Percentiles rank a stretch among this genome's conserved stretches.
Evolutionary conservation across 2,113 vertebrate species (phyloP).

Genomic region (Pelobates fuscus): DNA sequence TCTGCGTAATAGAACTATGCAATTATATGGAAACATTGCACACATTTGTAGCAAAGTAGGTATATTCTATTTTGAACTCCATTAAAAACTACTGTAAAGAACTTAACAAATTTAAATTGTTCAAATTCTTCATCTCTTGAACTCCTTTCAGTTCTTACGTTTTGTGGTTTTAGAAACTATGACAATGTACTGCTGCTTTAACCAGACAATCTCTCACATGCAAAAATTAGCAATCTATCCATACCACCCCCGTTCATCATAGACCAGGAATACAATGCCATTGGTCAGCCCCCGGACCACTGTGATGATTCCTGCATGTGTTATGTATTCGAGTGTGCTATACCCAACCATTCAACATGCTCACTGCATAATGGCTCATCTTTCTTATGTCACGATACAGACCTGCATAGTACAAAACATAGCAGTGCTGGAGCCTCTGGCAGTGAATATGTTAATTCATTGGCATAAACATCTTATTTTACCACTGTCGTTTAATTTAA

Average conservation of each 20-base stretch:
- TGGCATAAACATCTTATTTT: neutral
- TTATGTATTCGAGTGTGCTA: neutral
- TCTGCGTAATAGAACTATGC: too few species aligned
- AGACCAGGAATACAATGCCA: neutral
- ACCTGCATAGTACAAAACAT: too few species aligned
- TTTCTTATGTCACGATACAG: too few species aligned
- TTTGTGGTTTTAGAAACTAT: too few species aligned
- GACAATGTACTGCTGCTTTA: constrained; percentile 39
- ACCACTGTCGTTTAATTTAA: neutral
- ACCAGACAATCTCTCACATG: constrained; percentile 23
- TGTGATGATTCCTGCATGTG: constrained; percentile 24
- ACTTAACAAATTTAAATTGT: too few species aligned
- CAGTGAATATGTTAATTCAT: neutral
- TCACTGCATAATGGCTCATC: neutral
- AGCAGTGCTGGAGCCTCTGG: neutral
- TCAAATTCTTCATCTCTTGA: too few species aligned
- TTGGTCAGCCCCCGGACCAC: neutral
- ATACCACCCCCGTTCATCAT: constrained; percentile 19
- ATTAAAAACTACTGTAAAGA: too few species aligned
- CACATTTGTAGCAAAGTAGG: too few species aligned
- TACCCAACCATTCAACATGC: neutral
- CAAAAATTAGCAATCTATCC: constrained; percentile 18
- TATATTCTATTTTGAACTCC: too few species aligned
- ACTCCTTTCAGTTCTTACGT: too few species aligned
- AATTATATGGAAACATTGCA: too few species aligned